Evolutionary conservation across 2,113 vertebrate genomes (phyloP), one percentile per base, ranked within the genome.

Genomic region (Indicator indicator): DNA sequence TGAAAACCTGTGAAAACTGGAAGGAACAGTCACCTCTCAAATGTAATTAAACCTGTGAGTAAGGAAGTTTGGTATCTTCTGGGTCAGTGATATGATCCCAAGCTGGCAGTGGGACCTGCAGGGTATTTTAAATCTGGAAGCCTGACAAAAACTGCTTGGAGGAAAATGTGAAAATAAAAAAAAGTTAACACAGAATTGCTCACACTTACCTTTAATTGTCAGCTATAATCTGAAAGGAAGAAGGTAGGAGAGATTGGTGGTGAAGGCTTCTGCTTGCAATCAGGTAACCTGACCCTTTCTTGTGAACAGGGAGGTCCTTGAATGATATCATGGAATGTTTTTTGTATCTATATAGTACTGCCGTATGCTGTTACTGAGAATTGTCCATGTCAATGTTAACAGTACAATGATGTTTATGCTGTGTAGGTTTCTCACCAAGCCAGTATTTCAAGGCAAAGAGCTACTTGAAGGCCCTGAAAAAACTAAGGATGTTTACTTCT

Each of bases 381-480:
- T 5, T 23, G 14, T 36, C 52, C 30, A 10, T 44, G 28, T 1
- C 8, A 2, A 1, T 11, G 1, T 62, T 87, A 38, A 30, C 3
- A 46, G 11, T 28, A 8, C 3, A 30, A 27, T 0, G 1, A 26
- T 12, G 6, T 24, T 75, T 17, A 19, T 44, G 21, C 2, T 42
- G 16, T 5, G 12, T 17, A 32, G 12, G 19, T 78, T 72, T 76
- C n/a, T 33, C 30, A 28, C 13, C 36, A 32, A 18, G 8, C 4
- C 30, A 62, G 16, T 2, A 6, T 56, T 48, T 86, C n/a, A 50
- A 62, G 14, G 5, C 33, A 10, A 4, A 42, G n/a, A 80, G 2
- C 16, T 30, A 38, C 26, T 5, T 52, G 33, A n/a, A 58, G 33
- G 14, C 13, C 21, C 70, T 65, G 12, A 44, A 36, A 20, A 0